Percentiles rank a stretch among this genome's conserved stretches.
phyloP scores from a whole-genome alignment of 2,113 vertebrate species.

The Urocolius indicus region DNA sequence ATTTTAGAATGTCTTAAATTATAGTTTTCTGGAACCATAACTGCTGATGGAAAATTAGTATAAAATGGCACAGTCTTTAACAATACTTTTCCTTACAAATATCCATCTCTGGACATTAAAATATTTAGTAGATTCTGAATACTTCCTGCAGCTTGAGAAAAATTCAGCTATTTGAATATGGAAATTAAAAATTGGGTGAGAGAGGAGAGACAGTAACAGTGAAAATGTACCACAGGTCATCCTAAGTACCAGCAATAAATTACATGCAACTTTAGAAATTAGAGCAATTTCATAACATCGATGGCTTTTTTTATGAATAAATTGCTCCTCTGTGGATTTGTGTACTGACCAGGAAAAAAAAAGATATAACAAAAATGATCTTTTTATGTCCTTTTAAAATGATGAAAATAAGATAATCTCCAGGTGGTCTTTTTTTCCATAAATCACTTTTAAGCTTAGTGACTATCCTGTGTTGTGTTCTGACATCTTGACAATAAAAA shows the following conservation, averaged over 20 bases:
- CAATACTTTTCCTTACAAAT: constrained; percentile 51
- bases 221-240: constrained; percentile 34
- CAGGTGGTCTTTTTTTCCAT: constrained; percentile 62
- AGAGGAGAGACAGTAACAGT: not conserved
- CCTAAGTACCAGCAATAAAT: constrained; percentile 55
- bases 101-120: constrained; percentile 49
- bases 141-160: constrained; percentile 60
- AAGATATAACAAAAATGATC: constrained; percentile 56
- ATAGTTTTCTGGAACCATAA: constrained; percentile 59
- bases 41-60: constrained; percentile 47
- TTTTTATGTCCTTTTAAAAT: constrained; percentile 68
- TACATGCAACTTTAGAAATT: constrained; percentile 34
- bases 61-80: constrained; percentile 68
- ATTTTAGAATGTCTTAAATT: constrained; percentile 61
- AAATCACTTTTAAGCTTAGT: constrained; percentile 74
- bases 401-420: constrained; percentile 67
- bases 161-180: constrained; percentile 39
- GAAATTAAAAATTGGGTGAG: constrained; percentile 53
- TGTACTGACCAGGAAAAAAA: constrained; percentile 52
- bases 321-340: constrained; percentile 64
- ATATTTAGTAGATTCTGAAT: constrained; percentile 64
- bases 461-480: constrained; percentile 48
- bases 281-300: constrained; percentile 46
- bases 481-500: constrained; percentile 74
- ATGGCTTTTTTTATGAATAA: constrained; percentile 57